phyloP scores from a whole-genome alignment of 2,113 vertebrate species.

The Cairina moschata region DNA sequence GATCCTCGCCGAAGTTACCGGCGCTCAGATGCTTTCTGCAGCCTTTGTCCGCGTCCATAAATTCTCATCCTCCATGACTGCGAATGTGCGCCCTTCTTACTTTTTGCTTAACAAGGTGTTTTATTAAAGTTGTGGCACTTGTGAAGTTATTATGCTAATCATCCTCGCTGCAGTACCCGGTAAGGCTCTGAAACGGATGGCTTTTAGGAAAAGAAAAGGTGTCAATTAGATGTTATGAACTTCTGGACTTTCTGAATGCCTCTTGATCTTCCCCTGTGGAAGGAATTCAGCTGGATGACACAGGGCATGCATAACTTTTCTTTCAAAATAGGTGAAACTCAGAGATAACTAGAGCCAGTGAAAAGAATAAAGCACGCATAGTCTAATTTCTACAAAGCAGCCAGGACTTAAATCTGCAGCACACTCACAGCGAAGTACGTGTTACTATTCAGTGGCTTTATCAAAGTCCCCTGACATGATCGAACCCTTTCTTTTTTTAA shows the following conservation, averaged over 20 bases:
- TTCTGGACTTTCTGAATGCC: neutral
- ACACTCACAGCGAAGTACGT: neutral
- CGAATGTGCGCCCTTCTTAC: neutral
- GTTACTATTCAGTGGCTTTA: neutral
- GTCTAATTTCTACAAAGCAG: neutral
- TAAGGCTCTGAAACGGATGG: neutral
- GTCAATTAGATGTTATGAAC: neutral
- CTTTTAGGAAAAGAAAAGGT: neutral
- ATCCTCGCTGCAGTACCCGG: neutral
- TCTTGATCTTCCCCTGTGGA: neutral
- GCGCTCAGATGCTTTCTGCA: neutral
- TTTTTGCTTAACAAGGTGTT: constrained; percentile 14
- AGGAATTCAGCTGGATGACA: neutral
- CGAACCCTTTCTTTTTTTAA: neutral
- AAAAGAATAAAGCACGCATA: neutral
- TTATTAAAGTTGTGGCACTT: neutral
- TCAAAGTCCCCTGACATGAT: neutral
- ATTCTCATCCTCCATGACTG: neutral
- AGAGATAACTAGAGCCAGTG: neutral
- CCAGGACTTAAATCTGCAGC: neutral
- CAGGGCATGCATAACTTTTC: neutral
- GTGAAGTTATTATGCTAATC: neutral
- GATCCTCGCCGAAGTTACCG: constrained; percentile 44
- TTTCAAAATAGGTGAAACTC: neutral
- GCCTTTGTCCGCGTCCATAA: constrained; percentile 31